phyloP scores from a whole-genome alignment of 2,113 vertebrate genomes.

The Zeus faber region DNA sequence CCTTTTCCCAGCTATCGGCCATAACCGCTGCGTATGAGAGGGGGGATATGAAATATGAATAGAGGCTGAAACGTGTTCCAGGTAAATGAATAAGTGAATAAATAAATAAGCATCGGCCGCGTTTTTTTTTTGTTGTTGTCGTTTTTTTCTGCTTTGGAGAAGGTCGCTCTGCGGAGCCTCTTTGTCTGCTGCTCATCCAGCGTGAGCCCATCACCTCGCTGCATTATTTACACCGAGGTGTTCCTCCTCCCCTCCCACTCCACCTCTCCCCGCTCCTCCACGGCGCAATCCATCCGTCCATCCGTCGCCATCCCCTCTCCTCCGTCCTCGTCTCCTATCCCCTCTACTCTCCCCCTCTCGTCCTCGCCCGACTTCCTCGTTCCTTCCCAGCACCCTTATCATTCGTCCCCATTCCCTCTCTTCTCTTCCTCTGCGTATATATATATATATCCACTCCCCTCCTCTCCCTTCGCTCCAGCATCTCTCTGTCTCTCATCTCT shows the following conservation, averaged over 20 bases:
- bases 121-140: neutral
- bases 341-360: conserved; percentile 2
- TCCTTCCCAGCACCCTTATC: too few relatives aligned
- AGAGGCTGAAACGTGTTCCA: neutral
- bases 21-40: neutral
- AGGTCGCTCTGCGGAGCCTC: conserved; percentile 5
- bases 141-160: neutral
- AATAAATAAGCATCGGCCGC: too few relatives aligned
- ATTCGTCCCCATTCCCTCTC: neutral
- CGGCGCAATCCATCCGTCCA: too few relatives aligned
- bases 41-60: neutral
- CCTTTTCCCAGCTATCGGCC: neutral
- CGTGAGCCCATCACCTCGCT: conserved; percentile 34
- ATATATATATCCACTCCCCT: neutral
- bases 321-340: conserved; percentile 5
- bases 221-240: conserved; percentile 51
- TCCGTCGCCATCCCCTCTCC: conserved; percentile 7
- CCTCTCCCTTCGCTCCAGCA: neutral
- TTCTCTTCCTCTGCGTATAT: too few relatives aligned
- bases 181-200: conserved; percentile 34
- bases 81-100: neutral
- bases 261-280: conserved; percentile 1
- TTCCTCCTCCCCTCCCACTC: conserved; percentile 6
- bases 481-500: neutral
- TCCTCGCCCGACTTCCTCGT: conserved; percentile 1